Evolutionary conservation across 2,888 invertebrate genomes (phyloP), one percentile per base, ranked within the genome.

Genomic region (Campoplex nolae): DNA sequence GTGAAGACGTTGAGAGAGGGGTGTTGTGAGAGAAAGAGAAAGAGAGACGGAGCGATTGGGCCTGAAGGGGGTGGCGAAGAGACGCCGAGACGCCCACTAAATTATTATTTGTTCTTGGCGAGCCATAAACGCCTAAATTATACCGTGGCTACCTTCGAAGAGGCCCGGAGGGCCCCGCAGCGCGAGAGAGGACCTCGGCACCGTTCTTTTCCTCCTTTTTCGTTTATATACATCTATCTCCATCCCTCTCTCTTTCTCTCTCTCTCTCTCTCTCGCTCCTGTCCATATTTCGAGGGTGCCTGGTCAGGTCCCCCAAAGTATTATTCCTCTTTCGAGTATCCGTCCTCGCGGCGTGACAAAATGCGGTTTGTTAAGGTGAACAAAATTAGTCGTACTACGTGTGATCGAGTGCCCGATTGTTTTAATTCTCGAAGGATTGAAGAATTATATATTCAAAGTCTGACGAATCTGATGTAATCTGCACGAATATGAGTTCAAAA

Each of bases 61-160:
- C 77, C 77, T 42, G 32, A 74, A 80, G 87, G 86, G 87, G 85
- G 86, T 85, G 84, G 87, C 82, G 85, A 86, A 87, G 88, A 88
- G 89, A 89, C 90, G 90, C 90, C 91, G 91, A 92, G 92, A 93
- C 94, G 94, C 94, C 94, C 93, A 94, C 94, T 94, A 94, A 94
- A 94, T 94, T 94, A 94, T 94, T 94, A 94, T 94, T 93, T 93
- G 93, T 93, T 93, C 93, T 93, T 91, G 93, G 92, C 92, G 91
- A 93, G 93, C 93, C 92, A 93, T 93, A 94, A 94, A 93, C 92
- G 93, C 92, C 91, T 92, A 93, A 94, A 94, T 94, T 93, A 93
- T 93, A 93, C 91, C 92, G 90, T 89, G 90, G 93, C 92, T 92
- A 92, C 92, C 90, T 89, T 85, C 90, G 90, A 90, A 77, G 86